Evolutionary conservation across 2,113 vertebrate genomes (phyloP).

Genomic region (Podilymbus podiceps): DNA sequence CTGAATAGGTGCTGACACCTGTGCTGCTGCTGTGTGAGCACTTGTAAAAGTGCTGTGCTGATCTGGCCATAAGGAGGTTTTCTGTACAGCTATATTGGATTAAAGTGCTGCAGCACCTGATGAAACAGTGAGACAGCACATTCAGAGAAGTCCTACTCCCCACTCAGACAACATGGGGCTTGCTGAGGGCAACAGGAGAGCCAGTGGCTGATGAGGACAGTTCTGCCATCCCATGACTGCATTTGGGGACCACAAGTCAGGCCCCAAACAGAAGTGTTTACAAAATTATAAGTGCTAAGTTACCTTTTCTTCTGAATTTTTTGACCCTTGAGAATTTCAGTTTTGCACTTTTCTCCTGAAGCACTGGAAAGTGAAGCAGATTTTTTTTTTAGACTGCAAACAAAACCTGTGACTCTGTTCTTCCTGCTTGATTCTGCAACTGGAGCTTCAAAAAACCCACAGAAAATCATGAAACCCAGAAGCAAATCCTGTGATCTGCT

Average conservation of each 20-base stretch:
- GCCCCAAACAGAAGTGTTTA: neutral
- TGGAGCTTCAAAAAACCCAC: neutral
- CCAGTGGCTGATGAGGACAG: neutral
- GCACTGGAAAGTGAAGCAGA: neutral
- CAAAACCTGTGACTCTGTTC: neutral
- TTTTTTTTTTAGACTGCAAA: neutral
- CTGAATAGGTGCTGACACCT: neutral
- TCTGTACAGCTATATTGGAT: neutral
- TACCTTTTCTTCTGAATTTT: neutral
- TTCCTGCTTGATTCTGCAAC: neutral
- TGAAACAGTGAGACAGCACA: no score
- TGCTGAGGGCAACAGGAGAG: neutral
- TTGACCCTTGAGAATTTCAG: neutral
- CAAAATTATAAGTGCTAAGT: neutral
- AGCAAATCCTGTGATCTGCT: neutral
- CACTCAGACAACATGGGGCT: fast-evolving
- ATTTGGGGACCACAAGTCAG: neutral
- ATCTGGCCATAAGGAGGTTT: neutral
- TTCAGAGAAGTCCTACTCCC: neutral
- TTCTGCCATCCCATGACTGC: neutral
- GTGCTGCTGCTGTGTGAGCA: neutral
- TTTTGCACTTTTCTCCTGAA: neutral
- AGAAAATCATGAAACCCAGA: neutral
- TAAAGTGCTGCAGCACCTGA: neutral
- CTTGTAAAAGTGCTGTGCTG: neutral